Evolutionary conservation across 2,888 invertebrate species (phyloP).

Genomic region (Drosophila quinaria): DNA sequence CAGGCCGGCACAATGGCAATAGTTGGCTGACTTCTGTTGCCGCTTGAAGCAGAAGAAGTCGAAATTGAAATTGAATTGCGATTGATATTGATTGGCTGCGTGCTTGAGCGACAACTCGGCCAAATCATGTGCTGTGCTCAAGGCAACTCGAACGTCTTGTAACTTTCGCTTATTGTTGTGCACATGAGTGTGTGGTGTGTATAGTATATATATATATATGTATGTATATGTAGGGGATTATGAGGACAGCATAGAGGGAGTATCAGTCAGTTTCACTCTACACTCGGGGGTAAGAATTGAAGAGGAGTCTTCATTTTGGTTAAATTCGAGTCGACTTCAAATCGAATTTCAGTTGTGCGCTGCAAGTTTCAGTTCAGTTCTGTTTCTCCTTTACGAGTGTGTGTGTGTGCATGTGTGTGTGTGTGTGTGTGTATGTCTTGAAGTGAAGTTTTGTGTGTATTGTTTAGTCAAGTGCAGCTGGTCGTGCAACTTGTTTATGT

Average conservation of each 20-base stretch:
- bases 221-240: constrained; percentile 36
- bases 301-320: constrained; percentile 31
- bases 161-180: constrained; percentile 77
- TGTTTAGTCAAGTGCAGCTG: constrained; percentile 81
- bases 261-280: constrained; percentile 44
- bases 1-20: constrained; percentile 22
- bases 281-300: background rate
- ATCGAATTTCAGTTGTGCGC: constrained; percentile 69
- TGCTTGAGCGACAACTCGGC: constrained; percentile 79
- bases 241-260: constrained; percentile 45
- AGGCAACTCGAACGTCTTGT: constrained; percentile 45
- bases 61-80: constrained; percentile 83
- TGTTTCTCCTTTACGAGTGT: background rate
- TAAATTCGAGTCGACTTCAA: constrained; percentile 56
- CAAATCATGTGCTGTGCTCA: constrained; percentile 69
- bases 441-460: constrained; percentile 69
- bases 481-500: constrained; percentile 71
- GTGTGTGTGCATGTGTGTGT: constrained; percentile 25
- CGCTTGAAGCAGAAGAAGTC: constrained; percentile 70
- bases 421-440: constrained; percentile 35
- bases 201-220: background rate
- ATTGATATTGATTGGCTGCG: constrained; percentile 85
- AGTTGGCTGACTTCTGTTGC: constrained; percentile 68
- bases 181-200: background rate
- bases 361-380: constrained; percentile 30